Evolutionary conservation across 2,113 vertebrate genomes (phyloP), one percentile per base, ranked within the genome.

Genomic region (Columbina picui): DNA sequence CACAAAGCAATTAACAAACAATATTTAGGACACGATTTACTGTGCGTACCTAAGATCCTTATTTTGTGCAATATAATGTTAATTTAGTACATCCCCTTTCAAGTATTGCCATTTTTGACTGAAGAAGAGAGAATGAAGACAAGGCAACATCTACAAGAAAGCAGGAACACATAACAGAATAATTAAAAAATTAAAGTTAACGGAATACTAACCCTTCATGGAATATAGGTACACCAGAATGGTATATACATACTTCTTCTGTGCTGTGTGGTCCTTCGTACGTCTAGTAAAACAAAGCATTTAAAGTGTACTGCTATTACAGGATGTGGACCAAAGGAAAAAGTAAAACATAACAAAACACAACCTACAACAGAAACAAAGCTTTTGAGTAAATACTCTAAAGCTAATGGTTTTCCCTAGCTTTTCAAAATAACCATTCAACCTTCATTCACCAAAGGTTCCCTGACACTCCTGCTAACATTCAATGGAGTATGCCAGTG

Each of bases 181-280:
- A 75, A 16, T 9, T 49, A 57, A 91, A 57, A 56, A 50, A 6
- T 0, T 39, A 16, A 68, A 84, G 27, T 63, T 63, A 81, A 90
- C 21, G 49, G 55, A 76, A 94, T 94, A 94, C 98, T 97, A 93
- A 99, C 99, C 99, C 99, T 98, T 99, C 99, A 36, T 99, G 99
- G 96, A 99, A 99, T 98, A 99, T 99, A 78, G 99, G 99, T 78
- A 99, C 98, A 94, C 99, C 99, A 89, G 98, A 96, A 96, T 99
- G 99, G 98, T 98, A 99, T 39, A 96, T 90, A 96, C 99, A 99
- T 65, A 97, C 95, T 77, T 99, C 99, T 38, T 98, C 98, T 79
- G 98, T 92, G 91, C 98, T 99, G 38, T 98, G 96, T 79, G 97
- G 97, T 92, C 99, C 99, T 88, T 98, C 97, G 27, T 98, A 99